phyloP scores from a whole-genome alignment of 2,113 vertebrate genomes.

The Corydoras sp. region DNA sequence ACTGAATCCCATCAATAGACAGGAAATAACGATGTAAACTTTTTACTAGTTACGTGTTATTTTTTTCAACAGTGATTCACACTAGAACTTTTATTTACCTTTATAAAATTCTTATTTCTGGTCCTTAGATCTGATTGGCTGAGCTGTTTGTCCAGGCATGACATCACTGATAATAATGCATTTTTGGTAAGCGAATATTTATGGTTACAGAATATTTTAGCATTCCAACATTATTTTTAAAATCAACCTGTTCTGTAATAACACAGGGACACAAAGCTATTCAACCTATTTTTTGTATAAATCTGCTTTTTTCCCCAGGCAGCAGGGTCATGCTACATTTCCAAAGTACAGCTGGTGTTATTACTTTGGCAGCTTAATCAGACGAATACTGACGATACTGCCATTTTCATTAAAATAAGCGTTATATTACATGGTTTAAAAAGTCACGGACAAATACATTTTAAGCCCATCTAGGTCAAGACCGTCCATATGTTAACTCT shows the following conservation, averaged over 20 bases:
- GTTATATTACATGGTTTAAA: background rate
- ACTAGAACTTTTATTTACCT: too few species aligned
- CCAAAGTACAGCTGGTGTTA: constrained; percentile 9
- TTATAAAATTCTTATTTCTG: too few species aligned
- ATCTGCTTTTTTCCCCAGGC: background rate
- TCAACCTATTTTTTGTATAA: constrained; percentile 10
- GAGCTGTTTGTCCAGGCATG: too few species aligned
- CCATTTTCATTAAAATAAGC: background rate
- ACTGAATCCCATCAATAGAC: too few species aligned
- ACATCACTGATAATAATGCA: too few species aligned
- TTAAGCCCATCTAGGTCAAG: background rate
- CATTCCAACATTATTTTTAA: constrained; percentile 34
- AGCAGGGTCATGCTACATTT: background rate
- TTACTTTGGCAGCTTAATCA: background rate
- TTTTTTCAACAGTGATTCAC: too few species aligned
- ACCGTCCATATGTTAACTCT: background rate
- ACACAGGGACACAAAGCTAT: constrained; percentile 46
- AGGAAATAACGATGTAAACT: too few species aligned
- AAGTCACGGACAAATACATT: background rate
- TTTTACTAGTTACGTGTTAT: too few species aligned
- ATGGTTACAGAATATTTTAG: constrained; percentile 3
- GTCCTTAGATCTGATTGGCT: too few species aligned
- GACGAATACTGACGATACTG: background rate
- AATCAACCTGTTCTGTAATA: constrained; percentile 58
- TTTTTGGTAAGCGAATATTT: too few species aligned